Conservation (phyloP, 2,888 invertebrate species). For the Halictus quadricinctus region DNA sequence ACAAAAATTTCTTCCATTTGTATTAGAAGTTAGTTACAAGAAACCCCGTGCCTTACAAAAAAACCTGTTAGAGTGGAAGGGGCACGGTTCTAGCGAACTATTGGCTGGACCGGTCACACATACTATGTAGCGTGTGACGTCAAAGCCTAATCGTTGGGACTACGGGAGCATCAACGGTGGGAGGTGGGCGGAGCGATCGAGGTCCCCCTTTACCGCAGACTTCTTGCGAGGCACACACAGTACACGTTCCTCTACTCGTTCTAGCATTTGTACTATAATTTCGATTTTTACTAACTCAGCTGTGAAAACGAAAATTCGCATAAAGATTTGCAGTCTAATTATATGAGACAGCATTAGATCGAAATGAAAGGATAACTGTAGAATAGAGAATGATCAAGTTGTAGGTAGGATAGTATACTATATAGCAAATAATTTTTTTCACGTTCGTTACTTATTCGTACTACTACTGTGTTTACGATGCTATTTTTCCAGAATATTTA, state of each 20-base stretch:
- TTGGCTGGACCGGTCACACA: too few species aligned
- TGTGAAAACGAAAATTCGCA: not conserved
- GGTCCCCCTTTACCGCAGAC: not conserved
- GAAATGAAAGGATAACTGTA: not conserved
- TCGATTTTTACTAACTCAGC: not conserved
- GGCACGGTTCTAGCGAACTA: not conserved
- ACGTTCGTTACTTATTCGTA: not conserved
- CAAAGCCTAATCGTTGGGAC: not conserved
- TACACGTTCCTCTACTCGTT: not conserved
- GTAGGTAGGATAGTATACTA: not conserved
- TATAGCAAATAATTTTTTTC: not conserved
- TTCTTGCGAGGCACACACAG: not conserved
- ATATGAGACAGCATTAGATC: not conserved
- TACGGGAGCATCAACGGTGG: not conserved
- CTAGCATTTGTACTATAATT: not conserved
- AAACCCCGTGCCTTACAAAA: not conserved
- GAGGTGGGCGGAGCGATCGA: not conserved
- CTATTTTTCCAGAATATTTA: constrained; percentile 44
- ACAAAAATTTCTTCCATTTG: not conserved
- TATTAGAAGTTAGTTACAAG: not conserved
- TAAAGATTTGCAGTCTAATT: not conserved
- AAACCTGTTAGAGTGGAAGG: not conserved
- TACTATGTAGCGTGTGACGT: not conserved
- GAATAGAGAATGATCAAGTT: not conserved
- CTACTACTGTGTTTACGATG: not conserved